A percentile compares a stretch with the other conserved stretches of the same genome.
phyloP scores from a whole-genome alignment of 2,797 vertebrate genomes.

The Lophius americanus region DNA sequence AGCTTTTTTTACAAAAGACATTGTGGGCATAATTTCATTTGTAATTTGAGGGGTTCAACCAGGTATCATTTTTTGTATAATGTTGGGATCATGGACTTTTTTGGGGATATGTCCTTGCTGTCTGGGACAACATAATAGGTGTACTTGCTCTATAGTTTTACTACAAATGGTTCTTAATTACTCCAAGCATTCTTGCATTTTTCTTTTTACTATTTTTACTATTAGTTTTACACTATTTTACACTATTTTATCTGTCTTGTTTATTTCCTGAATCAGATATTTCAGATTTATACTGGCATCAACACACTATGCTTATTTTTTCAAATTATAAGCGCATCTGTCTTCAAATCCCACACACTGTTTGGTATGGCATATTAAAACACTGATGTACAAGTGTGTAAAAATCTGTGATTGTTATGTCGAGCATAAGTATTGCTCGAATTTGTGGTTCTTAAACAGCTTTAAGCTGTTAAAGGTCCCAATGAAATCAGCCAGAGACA shows the following conservation, averaged over 20 bases:
- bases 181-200: not conserved
- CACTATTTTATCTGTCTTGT: not conserved
- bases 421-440: slow-evolving; percentile 25
- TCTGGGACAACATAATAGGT: too few species aligned
- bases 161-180: too few species aligned
- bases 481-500: slow-evolving; percentile 43
- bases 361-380: slow-evolving; percentile 1
- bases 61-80: too few species aligned
- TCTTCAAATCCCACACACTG: slow-evolving; percentile 11
- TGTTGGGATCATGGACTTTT: too few species aligned
- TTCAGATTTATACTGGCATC: slow-evolving; percentile 11
- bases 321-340: slow-evolving; percentile 13
- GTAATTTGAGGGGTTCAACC: too few species aligned
- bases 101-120: too few species aligned
- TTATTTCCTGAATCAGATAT: not conserved
- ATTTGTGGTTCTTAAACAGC: slow-evolving; percentile 12
- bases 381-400: not conserved
- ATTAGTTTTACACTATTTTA: not conserved
- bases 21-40: too few species aligned
- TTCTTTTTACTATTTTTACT: too few species aligned
- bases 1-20: too few species aligned
- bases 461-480: slow-evolving; percentile 35
- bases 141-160: too few species aligned
- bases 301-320: slow-evolving; percentile 1
- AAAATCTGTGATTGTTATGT: slow-evolving; percentile 19